Evolutionary conservation across 1,140 invertebrate genomes (phyloP).

Genomic region (Portunus trituberculatus): DNA sequence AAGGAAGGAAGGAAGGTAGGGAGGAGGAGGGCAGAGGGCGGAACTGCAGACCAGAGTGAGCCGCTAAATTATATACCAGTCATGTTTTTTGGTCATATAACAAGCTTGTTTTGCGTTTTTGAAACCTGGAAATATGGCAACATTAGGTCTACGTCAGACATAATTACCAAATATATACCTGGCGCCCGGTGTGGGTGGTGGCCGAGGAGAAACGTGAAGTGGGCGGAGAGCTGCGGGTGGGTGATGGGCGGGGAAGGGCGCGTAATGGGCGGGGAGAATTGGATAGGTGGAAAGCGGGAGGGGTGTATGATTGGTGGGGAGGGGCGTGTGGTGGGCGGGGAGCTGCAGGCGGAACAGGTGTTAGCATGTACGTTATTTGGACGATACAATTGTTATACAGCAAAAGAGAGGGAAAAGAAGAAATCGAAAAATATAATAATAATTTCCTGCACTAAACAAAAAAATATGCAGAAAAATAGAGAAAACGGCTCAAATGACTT

Average conservation of each 20-base stretch:
- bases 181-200: conserved; percentile 23
- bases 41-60: background rate
- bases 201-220: background rate
- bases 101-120: conserved; percentile 62
- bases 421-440: too few relatives aligned
- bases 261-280: background rate
- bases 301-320: too few relatives aligned
- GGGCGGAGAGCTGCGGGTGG: background rate
- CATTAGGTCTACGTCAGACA: conserved; percentile 55
- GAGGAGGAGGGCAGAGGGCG: background rate
- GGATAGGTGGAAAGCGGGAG: too few relatives aligned
- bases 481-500: too few relatives aligned
- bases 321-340: background rate
- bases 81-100: conserved; percentile 56
- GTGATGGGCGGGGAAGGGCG: background rate
- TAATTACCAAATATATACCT: conserved; percentile 36
- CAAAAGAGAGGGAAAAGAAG: too few relatives aligned
- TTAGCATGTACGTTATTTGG: too few relatives aligned
- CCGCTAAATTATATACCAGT: conserved; percentile 25
- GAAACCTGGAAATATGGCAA: conserved; percentile 53
- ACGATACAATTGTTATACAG: too few relatives aligned
- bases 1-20: background rate
- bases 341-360: background rate
- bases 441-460: too few relatives aligned
- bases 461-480: too few relatives aligned